Evolutionary conservation across 1,140 invertebrate genomes (phyloP).

Genomic region (Trinorchestia longiramus): DNA sequence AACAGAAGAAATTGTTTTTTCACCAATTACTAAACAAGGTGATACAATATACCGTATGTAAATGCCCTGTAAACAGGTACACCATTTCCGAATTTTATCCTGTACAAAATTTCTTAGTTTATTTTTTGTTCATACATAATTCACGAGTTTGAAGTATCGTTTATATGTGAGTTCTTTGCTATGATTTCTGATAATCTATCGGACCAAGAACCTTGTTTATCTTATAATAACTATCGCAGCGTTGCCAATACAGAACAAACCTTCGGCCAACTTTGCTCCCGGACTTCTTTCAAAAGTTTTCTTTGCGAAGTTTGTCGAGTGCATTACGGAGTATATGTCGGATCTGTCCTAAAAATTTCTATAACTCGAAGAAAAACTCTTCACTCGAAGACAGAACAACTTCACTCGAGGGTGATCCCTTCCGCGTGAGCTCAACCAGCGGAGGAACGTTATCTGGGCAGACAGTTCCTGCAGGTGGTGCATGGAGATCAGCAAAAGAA

Average conservation of each 20-base stretch:
- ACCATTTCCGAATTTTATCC: no score
- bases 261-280: neutral
- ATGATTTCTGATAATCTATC: neutral
- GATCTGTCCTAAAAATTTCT: conserved; percentile 15
- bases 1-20: no score
- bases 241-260: neutral
- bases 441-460: no score
- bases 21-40: no score
- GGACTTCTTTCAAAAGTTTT: neutral
- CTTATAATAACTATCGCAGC: neutral
- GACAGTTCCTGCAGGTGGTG: no score
- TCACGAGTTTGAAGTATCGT: neutral
- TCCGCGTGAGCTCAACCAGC: neutral
- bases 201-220: neutral
- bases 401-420: neutral
- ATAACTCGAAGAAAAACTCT: conserved; percentile 22
- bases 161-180: neutral
- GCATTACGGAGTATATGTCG: conserved; percentile 23
- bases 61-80: no score
- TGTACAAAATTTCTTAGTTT: neutral
- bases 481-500: no score
- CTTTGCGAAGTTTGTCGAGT: conserved; percentile 19
- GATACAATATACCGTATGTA: no score
- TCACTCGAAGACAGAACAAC: neutral
- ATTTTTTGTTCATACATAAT: neutral